A percentile compares a stretch with the other conserved stretches of the same genome.
phyloP scores from a whole-genome alignment of 2,888 invertebrate species.

The Punctoribates punctum region DNA sequence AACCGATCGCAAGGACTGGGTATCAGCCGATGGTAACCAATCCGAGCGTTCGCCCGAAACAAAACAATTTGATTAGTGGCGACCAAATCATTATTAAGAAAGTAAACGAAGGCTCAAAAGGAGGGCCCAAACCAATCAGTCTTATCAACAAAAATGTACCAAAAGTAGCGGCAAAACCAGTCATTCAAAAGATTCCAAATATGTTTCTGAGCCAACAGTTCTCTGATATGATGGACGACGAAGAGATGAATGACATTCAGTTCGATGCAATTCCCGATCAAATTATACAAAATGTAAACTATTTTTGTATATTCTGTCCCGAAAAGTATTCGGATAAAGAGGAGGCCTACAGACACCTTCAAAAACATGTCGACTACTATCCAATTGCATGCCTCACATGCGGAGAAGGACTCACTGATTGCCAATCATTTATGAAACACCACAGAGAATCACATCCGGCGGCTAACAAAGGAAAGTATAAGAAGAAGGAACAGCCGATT shows the following conservation, averaged over 20 bases:
- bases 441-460: conserved; percentile 34
- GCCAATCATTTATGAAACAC: conserved; percentile 34
- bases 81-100: conserved; percentile 23
- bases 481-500: conserved; percentile 31
- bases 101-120: not conserved
- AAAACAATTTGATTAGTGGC: conserved; percentile 7
- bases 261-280: too few species aligned
- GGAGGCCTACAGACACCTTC: conserved; percentile 27
- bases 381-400: conserved; percentile 30
- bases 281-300: not conserved
- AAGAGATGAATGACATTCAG: not conserved
- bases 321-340: conserved; percentile 25
- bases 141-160: not conserved
- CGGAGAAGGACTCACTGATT: conserved; percentile 36
- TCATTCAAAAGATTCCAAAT: not conserved
- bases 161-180: not conserved
- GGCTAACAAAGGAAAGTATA: conserved; percentile 37
- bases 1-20: not conserved
- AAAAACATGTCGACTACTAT: conserved; percentile 38
- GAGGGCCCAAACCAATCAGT: not conserved
- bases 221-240: not conserved
- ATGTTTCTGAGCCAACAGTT: not conserved
- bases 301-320: conserved; percentile 38
- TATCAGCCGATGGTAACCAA: not conserved
- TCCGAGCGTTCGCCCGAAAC: not conserved